phyloP scores from a whole-genome alignment of 1,140 invertebrate genomes.

The Ericerus pela region DNA sequence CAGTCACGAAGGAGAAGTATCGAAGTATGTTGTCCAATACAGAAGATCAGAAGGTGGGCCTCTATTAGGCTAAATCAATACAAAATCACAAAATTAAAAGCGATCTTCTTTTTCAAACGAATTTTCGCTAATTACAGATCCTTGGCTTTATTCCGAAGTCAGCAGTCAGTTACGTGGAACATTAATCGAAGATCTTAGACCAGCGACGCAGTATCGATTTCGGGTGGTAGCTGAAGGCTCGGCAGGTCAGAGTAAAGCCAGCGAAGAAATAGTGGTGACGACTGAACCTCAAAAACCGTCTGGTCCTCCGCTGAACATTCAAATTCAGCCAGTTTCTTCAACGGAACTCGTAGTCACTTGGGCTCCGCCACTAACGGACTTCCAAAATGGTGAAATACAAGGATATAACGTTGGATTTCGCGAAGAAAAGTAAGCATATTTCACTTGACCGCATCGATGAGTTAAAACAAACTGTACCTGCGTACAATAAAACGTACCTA shows the following conservation, averaged over 20 bases:
- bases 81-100: neutral
- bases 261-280: slow-evolving; percentile 45
- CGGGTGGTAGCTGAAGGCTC: slow-evolving; percentile 59
- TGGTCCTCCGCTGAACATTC: slow-evolving; percentile 53
- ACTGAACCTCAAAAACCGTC: slow-evolving; percentile 64
- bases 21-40: slow-evolving; percentile 57
- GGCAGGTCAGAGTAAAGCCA: slow-evolving; percentile 53
- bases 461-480: neutral
- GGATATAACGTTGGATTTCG: slow-evolving; percentile 49
- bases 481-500: too few species aligned
- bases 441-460: neutral
- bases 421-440: slow-evolving; percentile 26
- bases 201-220: slow-evolving; percentile 58
- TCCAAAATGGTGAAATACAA: slow-evolving; percentile 54
- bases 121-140: neutral
- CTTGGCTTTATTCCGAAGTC: slow-evolving; percentile 49
- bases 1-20: slow-evolving; percentile 49
- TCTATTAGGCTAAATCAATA: neutral
- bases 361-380: slow-evolving; percentile 48
- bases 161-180: slow-evolving; percentile 43
- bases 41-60: slow-evolving; percentile 41
- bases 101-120: neutral
- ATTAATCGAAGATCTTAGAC: slow-evolving; percentile 52
- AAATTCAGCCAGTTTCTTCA: slow-evolving; percentile 52
- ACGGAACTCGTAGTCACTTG: slow-evolving; percentile 62